These are phyloP conservation scores for Cosmorhoe ocellata DNA, from an alignment of 2,888 invertebrate genomes.

Conservation along the genomic window DNA sequence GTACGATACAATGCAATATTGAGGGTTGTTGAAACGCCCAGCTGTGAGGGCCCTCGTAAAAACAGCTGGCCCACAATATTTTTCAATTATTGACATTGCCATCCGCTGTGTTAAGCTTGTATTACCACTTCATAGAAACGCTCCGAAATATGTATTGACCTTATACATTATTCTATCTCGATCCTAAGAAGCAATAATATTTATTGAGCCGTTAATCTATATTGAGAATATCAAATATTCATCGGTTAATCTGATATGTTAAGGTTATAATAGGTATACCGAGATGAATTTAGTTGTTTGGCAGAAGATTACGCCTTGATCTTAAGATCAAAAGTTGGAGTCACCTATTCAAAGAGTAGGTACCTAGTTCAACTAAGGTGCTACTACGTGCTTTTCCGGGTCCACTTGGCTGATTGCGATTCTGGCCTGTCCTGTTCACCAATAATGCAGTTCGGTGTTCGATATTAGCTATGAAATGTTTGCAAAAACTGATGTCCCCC, in stretches of 20 bases:
- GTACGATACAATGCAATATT: slow-evolving; percentile 35
- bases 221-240: slow-evolving; percentile 26
- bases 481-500: background rate
- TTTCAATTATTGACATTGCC: slow-evolving; percentile 52
- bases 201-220: slow-evolving; percentile 26
- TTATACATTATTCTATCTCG: slow-evolving; percentile 23
- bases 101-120: slow-evolving; percentile 40
- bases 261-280: slow-evolving; percentile 3
- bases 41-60: slow-evolving; percentile 45
- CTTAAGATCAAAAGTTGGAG: too few relatives aligned
- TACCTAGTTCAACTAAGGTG: too few relatives aligned
- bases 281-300: background rate
- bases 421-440: too few relatives aligned
- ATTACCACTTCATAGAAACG: slow-evolving; percentile 42
- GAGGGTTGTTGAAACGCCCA: slow-evolving; percentile 35
- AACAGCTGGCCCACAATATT: slow-evolving; percentile 43
- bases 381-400: too few relatives aligned
- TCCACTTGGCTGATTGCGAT: too few relatives aligned
- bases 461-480: too few relatives aligned
- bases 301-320: background rate
- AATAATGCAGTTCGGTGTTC: too few relatives aligned
- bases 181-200: slow-evolving; percentile 25
- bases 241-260: slow-evolving; percentile 16
- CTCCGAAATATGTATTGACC: slow-evolving; percentile 26
- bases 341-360: too few relatives aligned